Conservation (phyloP, 2,888 invertebrate species). For the Drosophila falleni region DNA sequence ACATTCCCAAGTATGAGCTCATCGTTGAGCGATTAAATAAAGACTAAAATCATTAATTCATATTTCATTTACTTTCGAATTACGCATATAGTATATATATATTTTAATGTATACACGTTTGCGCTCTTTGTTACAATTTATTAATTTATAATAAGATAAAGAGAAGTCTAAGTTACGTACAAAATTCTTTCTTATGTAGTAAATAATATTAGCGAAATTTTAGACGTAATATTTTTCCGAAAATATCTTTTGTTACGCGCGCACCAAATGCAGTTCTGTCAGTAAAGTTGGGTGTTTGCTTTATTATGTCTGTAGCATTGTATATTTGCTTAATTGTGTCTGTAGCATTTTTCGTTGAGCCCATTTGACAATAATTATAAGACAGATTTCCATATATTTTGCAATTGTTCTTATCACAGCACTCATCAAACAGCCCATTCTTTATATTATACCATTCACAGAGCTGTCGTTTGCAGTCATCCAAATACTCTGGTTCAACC, state of each 20-base stretch:
- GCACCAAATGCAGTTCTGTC: not conserved
- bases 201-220: no score
- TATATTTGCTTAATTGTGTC: not conserved
- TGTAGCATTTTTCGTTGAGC: not conserved
- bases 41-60: not conserved
- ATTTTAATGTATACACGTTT: not conserved
- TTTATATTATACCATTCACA: conserved; percentile 9
- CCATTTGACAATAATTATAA: not conserved
- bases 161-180: not conserved
- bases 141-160: not conserved
- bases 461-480: not conserved
- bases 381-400: not conserved
- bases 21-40: not conserved
- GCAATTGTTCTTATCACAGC: not conserved
- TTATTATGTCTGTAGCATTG: not conserved
- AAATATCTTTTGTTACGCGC: no score
- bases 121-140: not conserved
- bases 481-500: not conserved
- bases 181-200: no score
- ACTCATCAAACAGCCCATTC: not conserved
- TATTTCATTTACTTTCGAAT: not conserved
- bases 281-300: not conserved
- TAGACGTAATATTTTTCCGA: no score
- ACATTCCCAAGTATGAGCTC: not conserved
- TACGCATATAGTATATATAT: not conserved